A percentile compares a stretch with the other conserved stretches of the same genome.
These are phyloP conservation scores for Otus scops DNA, from an alignment of 2,797 vertebrate genomes.

Conservation along the genomic window DNA sequence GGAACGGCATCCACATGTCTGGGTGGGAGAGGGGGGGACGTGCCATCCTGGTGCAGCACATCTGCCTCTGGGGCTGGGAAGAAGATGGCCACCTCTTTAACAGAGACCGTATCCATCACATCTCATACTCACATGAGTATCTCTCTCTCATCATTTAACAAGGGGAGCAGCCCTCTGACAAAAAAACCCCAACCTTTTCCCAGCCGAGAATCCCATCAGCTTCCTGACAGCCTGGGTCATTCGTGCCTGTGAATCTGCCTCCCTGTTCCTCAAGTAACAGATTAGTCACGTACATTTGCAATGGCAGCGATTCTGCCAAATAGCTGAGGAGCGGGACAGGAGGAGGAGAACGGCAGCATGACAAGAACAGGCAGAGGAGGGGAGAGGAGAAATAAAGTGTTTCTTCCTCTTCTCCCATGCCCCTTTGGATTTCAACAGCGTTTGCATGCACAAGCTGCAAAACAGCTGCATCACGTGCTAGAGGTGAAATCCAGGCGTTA, in stretches of 20 bases:
- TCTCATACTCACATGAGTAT: neutral
- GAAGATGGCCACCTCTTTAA: neutral
- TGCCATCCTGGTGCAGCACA: neutral
- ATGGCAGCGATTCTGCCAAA: conserved; percentile 23
- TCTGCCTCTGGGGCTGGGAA: neutral
- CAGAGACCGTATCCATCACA: neutral
- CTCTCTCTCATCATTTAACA: neutral
- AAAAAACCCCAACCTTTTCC: neutral
- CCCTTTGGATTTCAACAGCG: neutral
- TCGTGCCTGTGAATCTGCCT: conserved; percentile 41
- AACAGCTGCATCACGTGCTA: neutral
- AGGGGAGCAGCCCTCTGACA: neutral
- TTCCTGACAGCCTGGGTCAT: conserved; percentile 16
- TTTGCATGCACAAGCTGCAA: neutral
- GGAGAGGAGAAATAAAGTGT: neutral
- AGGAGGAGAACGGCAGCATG: neutral
- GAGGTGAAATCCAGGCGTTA: neutral
- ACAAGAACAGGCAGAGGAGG: neutral
- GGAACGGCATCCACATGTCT: neutral
- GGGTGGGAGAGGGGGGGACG: neutral
- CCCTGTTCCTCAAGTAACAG: conserved; percentile 43
- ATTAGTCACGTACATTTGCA: conserved; percentile 59
- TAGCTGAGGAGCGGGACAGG: neutral
- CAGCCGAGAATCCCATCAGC: neutral
- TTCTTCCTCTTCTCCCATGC: conserved; percentile 10